Percentiles rank a stretch among this genome's conserved stretches.
These are phyloP conservation scores for Metellina segmentata DNA, from an alignment of 2,888 invertebrate genomes.

Conservation along the genomic window DNA sequence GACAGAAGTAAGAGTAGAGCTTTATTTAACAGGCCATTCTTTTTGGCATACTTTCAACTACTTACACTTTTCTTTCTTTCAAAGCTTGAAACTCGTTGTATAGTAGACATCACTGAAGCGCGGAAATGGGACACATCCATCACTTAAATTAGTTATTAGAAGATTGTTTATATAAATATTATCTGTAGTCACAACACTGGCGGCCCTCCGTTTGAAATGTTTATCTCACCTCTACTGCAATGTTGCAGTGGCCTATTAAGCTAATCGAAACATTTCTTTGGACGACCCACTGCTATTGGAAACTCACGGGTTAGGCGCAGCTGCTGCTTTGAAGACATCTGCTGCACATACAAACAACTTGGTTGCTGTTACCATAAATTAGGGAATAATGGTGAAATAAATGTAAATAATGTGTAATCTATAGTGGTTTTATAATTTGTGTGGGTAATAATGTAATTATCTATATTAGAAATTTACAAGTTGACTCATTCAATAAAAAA, in stretches of 20 bases:
- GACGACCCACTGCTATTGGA: slow-evolving; percentile 39
- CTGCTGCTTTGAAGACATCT: slow-evolving; percentile 13
- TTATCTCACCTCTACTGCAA: slow-evolving; percentile 6
- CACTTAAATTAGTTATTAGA: slow-evolving; percentile 63
- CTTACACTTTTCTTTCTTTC: slow-evolving; percentile 69
- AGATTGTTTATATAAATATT: slow-evolving; percentile 48
- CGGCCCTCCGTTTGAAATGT: slow-evolving; percentile 61
- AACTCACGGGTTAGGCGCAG: slow-evolving; percentile 36
- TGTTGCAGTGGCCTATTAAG: slow-evolving; percentile 7
- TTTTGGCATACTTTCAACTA: slow-evolving; percentile 76
- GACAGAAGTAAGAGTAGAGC: slow-evolving; percentile 75
- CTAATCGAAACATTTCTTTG: slow-evolving; percentile 40
- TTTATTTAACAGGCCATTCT: slow-evolving; percentile 73
- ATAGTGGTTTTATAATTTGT: too few relatives aligned
- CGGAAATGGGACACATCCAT: slow-evolving; percentile 74
- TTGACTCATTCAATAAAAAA: too few relatives aligned
- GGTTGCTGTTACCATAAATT: too few relatives aligned
- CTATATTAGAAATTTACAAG: too few relatives aligned
- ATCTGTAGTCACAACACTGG: slow-evolving; percentile 69
- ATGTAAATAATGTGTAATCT: too few relatives aligned
- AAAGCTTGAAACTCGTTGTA: slow-evolving; percentile 76
- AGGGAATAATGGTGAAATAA: too few relatives aligned
- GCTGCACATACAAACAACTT: neutral
- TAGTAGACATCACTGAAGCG: slow-evolving; percentile 76
- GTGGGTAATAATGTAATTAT: too few relatives aligned